Conservation (phyloP, 2,797 vertebrate genomes). For the Anas capensis region DNA sequence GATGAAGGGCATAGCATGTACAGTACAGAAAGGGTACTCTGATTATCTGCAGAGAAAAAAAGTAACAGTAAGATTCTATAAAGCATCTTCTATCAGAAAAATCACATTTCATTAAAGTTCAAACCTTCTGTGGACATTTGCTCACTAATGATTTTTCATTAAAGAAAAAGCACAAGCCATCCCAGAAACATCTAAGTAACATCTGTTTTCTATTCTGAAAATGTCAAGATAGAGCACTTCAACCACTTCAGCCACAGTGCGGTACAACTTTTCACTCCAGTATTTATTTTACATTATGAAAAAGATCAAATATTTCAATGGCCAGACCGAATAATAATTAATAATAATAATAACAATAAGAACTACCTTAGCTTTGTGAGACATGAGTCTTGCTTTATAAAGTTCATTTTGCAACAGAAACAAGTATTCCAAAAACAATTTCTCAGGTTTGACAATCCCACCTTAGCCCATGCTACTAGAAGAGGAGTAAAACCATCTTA, state of each 20-base stretch:
- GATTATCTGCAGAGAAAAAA: not conserved
- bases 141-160: conserved; percentile 34
- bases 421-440: not conserved
- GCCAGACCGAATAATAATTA: too few species aligned
- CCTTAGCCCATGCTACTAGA: not conserved
- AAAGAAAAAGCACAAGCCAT: conserved; percentile 9
- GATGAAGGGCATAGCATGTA: not conserved
- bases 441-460: not conserved
- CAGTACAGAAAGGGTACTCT: not conserved
- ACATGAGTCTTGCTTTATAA: not conserved
- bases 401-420: not conserved
- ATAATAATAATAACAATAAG: too few species aligned
- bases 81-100: not conserved
- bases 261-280: not conserved
- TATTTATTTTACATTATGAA: not conserved
- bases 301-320: conserved; percentile 10
- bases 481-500: not conserved
- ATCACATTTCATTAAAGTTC: not conserved
- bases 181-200: not conserved
- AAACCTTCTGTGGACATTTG: not conserved
- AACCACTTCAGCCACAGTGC: not conserved
- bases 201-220: conserved; percentile 42
- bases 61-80: not conserved
- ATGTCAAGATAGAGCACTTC: conserved; percentile 29
- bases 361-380: not conserved